Percentiles rank a stretch among this genome's conserved stretches.
Evolutionary conservation across 2,797 vertebrate species (phyloP).

Genomic region (Hippoglossus hippoglossus): DNA sequence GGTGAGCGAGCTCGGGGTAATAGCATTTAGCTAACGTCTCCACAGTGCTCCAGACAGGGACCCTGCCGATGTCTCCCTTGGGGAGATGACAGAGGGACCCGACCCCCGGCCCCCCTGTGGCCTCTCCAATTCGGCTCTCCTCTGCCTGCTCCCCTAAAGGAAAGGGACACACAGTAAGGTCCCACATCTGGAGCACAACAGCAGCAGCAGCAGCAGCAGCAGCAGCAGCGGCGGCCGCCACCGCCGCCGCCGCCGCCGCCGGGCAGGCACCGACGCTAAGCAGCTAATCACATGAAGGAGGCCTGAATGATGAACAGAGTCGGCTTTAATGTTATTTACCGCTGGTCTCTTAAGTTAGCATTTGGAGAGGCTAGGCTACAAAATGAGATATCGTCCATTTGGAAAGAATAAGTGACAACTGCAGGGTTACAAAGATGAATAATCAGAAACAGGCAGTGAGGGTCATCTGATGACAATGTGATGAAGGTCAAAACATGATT

Average conservation of each 20-base stretch:
- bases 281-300: conserved; percentile 74
- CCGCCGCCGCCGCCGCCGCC: conserved; percentile 34
- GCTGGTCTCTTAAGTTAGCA: conserved; percentile 48
- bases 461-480: conserved; percentile 9
- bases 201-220: conserved; percentile 43
- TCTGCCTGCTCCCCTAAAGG: conserved; percentile 84
- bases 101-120: conserved; percentile 73
- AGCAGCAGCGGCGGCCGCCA: conserved; percentile 43
- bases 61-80: conserved; percentile 82
- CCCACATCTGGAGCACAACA: conserved; percentile 79
- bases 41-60: conserved; percentile 83
- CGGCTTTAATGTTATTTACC: conserved; percentile 65
- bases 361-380: conserved; percentile 44
- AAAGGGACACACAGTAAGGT: conserved; percentile 82
- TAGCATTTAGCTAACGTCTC: conserved; percentile 85
- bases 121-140: conserved; percentile 82
- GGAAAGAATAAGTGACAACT: conserved; percentile 47
- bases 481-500: conserved; percentile 18
- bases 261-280: conserved; percentile 52
- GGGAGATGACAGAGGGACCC: conserved; percentile 80
- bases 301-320: conserved; percentile 64
- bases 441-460: conserved; percentile 23
- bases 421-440: conserved; percentile 43
- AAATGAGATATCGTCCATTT: conserved; percentile 61
- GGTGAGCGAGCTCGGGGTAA: conserved; percentile 84